phyloP scores from a whole-genome alignment of 2,113 vertebrate genomes.

The Chrysemys picta region DNA sequence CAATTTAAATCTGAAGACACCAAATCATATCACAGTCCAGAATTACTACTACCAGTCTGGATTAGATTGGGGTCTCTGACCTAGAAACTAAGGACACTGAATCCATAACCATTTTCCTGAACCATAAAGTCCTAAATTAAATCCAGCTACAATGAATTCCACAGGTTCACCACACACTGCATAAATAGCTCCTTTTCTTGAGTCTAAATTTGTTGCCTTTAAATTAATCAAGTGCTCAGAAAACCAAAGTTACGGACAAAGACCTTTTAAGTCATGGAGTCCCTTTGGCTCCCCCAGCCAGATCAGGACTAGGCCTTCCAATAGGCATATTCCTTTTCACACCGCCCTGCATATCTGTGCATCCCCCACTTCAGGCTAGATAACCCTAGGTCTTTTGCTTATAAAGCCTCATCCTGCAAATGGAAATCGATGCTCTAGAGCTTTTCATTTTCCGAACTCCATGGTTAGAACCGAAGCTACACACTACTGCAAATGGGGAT shows the following conservation, averaged over 20 bases:
- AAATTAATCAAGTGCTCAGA: not conserved
- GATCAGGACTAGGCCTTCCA: not conserved
- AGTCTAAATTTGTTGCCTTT: not conserved
- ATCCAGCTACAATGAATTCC: not conserved
- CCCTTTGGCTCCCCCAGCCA: not conserved
- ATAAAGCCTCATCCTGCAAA: not conserved
- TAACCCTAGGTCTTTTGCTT: not conserved
- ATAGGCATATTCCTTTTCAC: not conserved
- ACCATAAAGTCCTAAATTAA: not conserved
- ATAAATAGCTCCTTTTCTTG: not conserved
- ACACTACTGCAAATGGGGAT: not conserved
- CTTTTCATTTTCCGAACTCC: not conserved
- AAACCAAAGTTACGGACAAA: not conserved
- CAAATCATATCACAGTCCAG: not conserved
- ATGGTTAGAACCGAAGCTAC: not conserved
- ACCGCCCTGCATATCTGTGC: not conserved
- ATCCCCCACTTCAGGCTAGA: not conserved
- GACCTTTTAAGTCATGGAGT: not conserved
- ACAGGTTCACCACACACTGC: not conserved
- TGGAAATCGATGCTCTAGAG: not conserved
- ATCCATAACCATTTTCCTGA: not conserved
- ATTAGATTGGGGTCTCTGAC: not conserved
- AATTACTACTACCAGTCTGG: not conserved
- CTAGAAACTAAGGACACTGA: not conserved
- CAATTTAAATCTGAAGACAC: not conserved